Conservation (phyloP, 1,140 invertebrate genomes). For the Pentalonia nigronervosa region DNA sequence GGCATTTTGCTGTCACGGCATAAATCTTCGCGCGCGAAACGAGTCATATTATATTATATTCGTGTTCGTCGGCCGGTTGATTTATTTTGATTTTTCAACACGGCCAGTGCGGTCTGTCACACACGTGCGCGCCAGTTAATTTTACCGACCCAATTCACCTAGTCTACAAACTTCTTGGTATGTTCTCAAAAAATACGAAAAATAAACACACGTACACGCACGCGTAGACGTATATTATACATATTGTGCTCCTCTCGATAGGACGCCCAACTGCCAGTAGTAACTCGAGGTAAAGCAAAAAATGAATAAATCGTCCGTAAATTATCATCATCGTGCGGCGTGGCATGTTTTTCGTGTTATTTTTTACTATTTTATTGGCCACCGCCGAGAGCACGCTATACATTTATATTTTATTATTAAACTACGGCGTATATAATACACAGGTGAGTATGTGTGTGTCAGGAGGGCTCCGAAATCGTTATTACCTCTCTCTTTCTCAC, state of each 20-base stretch:
- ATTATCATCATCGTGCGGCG: background rate
- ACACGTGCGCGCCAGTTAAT: conserved; percentile 14
- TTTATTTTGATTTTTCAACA: conserved; percentile 24
- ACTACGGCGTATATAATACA: background rate
- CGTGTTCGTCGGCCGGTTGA: conserved; percentile 18
- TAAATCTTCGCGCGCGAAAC: conserved; percentile 10
- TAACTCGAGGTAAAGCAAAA: background rate
- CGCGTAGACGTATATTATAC: background rate
- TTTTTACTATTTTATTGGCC: background rate
- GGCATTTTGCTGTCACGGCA: background rate
- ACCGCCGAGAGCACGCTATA: background rate
- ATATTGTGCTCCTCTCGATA: background rate
- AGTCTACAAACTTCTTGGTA: background rate
- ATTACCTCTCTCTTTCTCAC: background rate
- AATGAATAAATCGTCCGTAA: background rate
- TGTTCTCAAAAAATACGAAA: conserved; percentile 22
- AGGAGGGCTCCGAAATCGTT: background rate
- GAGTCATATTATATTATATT: background rate
- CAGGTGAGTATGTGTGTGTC: background rate
- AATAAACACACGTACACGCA: background rate
- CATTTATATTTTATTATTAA: background rate
- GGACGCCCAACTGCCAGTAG: background rate
- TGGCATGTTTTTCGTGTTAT: background rate
- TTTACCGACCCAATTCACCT: conserved; percentile 43
- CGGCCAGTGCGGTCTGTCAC: background rate